A percentile compares a stretch with the other conserved stretches of the same genome.
These are phyloP conservation scores for Crossaster papposus DNA, from an alignment of 53 echinoderm and acorn worm genomes.

Conservation along the genomic window DNA sequence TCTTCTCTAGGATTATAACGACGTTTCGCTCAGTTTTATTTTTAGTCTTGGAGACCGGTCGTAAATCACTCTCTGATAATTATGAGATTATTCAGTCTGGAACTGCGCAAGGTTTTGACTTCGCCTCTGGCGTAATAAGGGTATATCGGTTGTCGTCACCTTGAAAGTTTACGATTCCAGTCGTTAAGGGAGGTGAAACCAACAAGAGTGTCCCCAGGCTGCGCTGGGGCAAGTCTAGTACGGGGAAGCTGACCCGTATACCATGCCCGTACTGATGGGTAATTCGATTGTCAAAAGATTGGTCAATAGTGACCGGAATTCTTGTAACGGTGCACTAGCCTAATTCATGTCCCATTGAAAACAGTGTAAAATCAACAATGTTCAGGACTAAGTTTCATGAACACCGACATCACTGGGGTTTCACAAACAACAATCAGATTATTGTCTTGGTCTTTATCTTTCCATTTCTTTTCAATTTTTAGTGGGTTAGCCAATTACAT, in stretches of 20 bases:
- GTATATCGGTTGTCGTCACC: slow-evolving; percentile 31
- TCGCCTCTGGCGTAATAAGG: slow-evolving; percentile 11
- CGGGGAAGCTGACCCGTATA: not conserved
- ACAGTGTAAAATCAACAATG: too few species aligned
- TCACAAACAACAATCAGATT: too few species aligned
- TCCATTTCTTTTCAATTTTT: too few species aligned
- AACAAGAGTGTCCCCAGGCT: not conserved
- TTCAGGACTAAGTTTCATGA: too few species aligned
- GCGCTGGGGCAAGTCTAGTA: too few species aligned
- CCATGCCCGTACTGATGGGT: not conserved
- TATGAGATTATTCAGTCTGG: slow-evolving; percentile 17
- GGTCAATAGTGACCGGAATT: not conserved
- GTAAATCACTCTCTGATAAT: slow-evolving; percentile 34
- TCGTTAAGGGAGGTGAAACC: slow-evolving; percentile 38
- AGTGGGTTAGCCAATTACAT: too few species aligned
- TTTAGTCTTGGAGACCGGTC: not conserved
- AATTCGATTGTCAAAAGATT: not conserved
- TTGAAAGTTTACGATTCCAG: slow-evolving; percentile 12
- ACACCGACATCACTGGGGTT: too few species aligned
- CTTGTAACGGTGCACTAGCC: not conserved
- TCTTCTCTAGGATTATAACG: not conserved
- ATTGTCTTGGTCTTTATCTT: too few species aligned
- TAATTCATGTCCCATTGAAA: too few species aligned
- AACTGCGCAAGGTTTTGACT: slow-evolving; percentile 30
- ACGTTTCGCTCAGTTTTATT: slow-evolving; percentile 7